Evolutionary conservation across 2,113 vertebrate genomes (phyloP).

Genomic region (Engystomops pustulosus): DNA sequence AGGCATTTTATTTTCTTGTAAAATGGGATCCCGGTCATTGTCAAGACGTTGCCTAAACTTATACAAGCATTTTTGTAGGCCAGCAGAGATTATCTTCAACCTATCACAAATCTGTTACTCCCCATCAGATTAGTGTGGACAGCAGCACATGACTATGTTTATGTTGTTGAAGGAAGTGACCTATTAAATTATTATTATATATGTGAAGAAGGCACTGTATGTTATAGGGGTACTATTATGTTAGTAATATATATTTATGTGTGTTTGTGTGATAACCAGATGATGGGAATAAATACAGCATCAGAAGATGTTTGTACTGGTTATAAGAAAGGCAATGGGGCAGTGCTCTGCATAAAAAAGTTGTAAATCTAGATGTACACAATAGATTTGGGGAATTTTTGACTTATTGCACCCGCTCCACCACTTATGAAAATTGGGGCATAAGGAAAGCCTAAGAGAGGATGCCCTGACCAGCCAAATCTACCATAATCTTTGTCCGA

Average conservation of each 20-base stretch:
- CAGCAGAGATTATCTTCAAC: not conserved
- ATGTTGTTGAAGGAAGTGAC: not conserved
- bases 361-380: no score
- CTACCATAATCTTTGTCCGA: no score
- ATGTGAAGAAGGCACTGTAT: not conserved
- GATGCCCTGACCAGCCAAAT: no score
- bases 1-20: not conserved
- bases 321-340: no score
- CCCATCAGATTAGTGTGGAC: not conserved
- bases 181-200: not conserved
- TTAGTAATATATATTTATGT: no score
- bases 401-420: no score
- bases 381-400: no score
- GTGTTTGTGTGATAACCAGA: no score
- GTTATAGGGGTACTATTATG: not conserved
- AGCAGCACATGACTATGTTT: not conserved
- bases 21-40: not conserved
- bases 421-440: no score
- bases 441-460: no score
- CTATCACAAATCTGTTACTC: not conserved
- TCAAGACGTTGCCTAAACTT: not conserved
- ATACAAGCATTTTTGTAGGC: constrained; percentile 32
- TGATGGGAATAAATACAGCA: not conserved
- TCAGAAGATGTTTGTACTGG: not conserved
- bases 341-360: no score